Base-by-base conservation (phyloP, 2,113 vertebrate genomes). In the Nannospalax galili region DNA sequence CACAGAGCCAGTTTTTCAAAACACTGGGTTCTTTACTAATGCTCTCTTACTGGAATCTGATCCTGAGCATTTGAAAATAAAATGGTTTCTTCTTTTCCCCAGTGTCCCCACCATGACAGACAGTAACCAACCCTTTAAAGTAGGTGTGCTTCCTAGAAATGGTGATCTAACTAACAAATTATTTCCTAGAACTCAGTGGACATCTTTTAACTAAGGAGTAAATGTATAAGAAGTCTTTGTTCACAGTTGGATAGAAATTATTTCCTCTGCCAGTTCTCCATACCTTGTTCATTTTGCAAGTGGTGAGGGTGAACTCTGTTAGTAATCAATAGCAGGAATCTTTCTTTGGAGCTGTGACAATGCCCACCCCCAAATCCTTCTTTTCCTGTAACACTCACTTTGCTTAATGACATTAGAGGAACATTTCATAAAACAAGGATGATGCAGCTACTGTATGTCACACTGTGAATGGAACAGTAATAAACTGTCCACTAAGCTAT, bases 341-440 rank as follows among this genome's bases (percentile, higher is more conserved):
- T 45, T 89, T 91, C 67, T 69, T 84, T 56, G 74, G 69, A 84
- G 73, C 7, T 22, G 42, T 4, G 28, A 12, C 37, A 37, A 8
- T 17, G 40, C 11, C 12, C 20, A 9, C 14, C 30, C 11, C 30
- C 10, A 17, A 40, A 7, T 73, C 67, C 26, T 8, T 45, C 37
- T 74, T 77, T 95, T 74, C 88, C 92, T 0, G 4, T 56, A 86
- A 93, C 65, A 79, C 56, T 82, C 64, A 35, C 17, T 56, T 73
- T 56, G n/a, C 84, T 95, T 84, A 85, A 42, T 52, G 48, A 75
- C 52, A 93, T 65, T 80, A 94, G 15, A 94, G 86, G 58, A 95
- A 73, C 14, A 56, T 90, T 88, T 91, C 88, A 48, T 90, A 84
- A 96, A 96, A 88, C 74, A n/a, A 93, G 88, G 70, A 84, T 91